These are phyloP conservation scores for Nymphalis c-album DNA, from an alignment of 2,888 invertebrate genomes.

Conservation along the genomic window DNA sequence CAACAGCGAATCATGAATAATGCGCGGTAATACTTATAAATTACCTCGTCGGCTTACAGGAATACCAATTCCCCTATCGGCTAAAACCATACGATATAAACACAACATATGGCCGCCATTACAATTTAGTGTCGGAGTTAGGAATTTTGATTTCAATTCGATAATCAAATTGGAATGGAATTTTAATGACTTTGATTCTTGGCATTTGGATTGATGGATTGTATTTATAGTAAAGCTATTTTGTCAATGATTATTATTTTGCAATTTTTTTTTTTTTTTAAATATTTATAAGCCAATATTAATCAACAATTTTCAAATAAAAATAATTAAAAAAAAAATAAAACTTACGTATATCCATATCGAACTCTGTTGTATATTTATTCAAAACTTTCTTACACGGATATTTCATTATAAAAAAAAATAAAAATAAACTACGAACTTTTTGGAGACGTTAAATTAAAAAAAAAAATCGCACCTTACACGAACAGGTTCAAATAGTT, in stretches of 20 bases:
- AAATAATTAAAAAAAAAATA: slow-evolving; percentile 13
- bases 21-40: slow-evolving; percentile 69
- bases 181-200: neutral
- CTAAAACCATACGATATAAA: slow-evolving; percentile 1
- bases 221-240: neutral
- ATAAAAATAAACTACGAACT: slow-evolving; percentile 17
- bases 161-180: neutral
- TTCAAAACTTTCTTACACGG: slow-evolving; percentile 56
- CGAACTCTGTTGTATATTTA: slow-evolving; percentile 53
- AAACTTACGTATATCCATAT: slow-evolving; percentile 63
- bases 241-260: neutral
- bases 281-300: too few relatives aligned
- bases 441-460: slow-evolving; percentile 40
- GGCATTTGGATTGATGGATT: neutral
- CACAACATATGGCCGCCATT: slow-evolving; percentile 9
- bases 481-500: slow-evolving; percentile 65
- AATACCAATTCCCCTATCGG: slow-evolving; percentile 16
- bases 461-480: slow-evolving; percentile 66
- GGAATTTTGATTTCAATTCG: neutral
- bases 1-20: slow-evolving; percentile 60
- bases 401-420: slow-evolving; percentile 64
- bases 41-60: slow-evolving; percentile 54
- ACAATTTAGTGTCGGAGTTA: neutral
- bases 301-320: too few relatives aligned
- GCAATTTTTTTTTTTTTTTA: too few relatives aligned